These are phyloP conservation scores for Andrena minutula DNA, from an alignment of 2,888 invertebrate species.

Conservation along the genomic window DNA sequence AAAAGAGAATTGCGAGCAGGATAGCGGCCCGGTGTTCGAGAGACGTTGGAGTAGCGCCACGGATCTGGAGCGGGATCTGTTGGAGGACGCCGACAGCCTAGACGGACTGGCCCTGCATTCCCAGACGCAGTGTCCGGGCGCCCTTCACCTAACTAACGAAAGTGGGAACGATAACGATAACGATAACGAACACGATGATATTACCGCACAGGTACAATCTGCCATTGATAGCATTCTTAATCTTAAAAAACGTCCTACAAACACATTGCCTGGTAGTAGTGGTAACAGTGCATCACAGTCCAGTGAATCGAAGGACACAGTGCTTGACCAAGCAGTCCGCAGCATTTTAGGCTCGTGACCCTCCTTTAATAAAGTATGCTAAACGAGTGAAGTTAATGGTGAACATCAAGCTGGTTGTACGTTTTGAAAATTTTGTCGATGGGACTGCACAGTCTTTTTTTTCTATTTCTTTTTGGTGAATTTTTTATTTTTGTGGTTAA, in stretches of 20 bases:
- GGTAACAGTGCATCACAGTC: slow-evolving; percentile 72
- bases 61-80: slow-evolving; percentile 82
- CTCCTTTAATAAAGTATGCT: slow-evolving; percentile 84
- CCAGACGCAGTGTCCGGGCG: slow-evolving; percentile 77
- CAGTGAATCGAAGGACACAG: slow-evolving; percentile 81
- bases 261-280: slow-evolving; percentile 67
- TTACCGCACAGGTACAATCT: slow-evolving; percentile 92
- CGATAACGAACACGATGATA: slow-evolving; percentile 87
- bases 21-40: slow-evolving; percentile 67
- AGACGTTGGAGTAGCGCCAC: slow-evolving; percentile 80
- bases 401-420: slow-evolving; percentile 66
- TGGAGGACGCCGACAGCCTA: slow-evolving; percentile 82
- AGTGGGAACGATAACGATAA: slow-evolving; percentile 77
- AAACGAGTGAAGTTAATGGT: slow-evolving; percentile 76
- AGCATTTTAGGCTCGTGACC: slow-evolving; percentile 85
- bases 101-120: slow-evolving; percentile 81
- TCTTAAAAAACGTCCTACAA: slow-evolving; percentile 86
- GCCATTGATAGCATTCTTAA: slow-evolving; percentile 93
- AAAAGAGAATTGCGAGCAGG: slow-evolving; percentile 74
- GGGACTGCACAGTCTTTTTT: slow-evolving; percentile 37
- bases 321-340: slow-evolving; percentile 83
- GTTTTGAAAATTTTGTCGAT: slow-evolving; percentile 58
- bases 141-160: slow-evolving; percentile 67
- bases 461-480: slow-evolving; percentile 53
- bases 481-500: slow-evolving; percentile 53